phyloP scores from a whole-genome alignment of 2,113 vertebrate species.

The Corydoras sp. region DNA sequence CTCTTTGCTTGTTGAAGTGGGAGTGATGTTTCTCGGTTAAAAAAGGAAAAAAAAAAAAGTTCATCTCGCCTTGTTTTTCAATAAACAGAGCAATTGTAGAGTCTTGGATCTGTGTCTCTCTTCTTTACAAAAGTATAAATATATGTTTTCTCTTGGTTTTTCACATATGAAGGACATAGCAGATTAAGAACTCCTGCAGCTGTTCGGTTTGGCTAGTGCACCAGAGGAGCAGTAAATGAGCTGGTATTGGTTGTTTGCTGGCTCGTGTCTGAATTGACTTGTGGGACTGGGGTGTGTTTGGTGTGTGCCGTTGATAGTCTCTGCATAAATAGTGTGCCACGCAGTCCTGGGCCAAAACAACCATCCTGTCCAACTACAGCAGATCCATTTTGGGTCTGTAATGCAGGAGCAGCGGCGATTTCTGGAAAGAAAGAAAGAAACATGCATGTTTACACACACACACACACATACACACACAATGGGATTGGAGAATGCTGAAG shows the following conservation, averaged over 20 bases:
- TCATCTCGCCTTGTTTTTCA: slow-evolving; percentile 52
- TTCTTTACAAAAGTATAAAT: slow-evolving; percentile 94
- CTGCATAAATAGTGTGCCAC: slow-evolving; percentile 74
- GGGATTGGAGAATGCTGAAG: slow-evolving; percentile 26
- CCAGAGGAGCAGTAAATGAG: slow-evolving; percentile 58
- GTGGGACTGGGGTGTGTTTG: slow-evolving; percentile 55
- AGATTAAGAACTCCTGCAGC: slow-evolving; percentile 49
- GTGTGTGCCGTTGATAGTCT: slow-evolving; percentile 81
- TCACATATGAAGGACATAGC: slow-evolving; percentile 70
- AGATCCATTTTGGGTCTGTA: slow-evolving; percentile 99
- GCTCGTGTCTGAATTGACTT: slow-evolving; percentile 53
- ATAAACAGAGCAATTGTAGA: slow-evolving; percentile 89
- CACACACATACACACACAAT: slow-evolving; percentile 17
- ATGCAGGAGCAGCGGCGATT: slow-evolving; percentile 97
- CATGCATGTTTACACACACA: slow-evolving; percentile 22
- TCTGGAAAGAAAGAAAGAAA: slow-evolving; percentile 66
- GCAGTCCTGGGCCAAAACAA: slow-evolving; percentile 67
- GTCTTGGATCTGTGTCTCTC: slow-evolving; percentile 74
- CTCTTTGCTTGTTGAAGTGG: slow-evolving; percentile 23
- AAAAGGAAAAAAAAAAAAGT: slow-evolving; percentile 16
- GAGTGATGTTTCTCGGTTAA: slow-evolving; percentile 41
- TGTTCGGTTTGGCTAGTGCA: slow-evolving; percentile 46
- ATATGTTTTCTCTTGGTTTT: slow-evolving; percentile 67
- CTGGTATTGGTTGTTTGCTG: slow-evolving; percentile 62
- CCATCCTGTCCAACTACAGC: slow-evolving; percentile 81